These are phyloP conservation scores for Portevinia maculata DNA, from an alignment of 2,888 invertebrate species.

Conservation along the genomic window DNA sequence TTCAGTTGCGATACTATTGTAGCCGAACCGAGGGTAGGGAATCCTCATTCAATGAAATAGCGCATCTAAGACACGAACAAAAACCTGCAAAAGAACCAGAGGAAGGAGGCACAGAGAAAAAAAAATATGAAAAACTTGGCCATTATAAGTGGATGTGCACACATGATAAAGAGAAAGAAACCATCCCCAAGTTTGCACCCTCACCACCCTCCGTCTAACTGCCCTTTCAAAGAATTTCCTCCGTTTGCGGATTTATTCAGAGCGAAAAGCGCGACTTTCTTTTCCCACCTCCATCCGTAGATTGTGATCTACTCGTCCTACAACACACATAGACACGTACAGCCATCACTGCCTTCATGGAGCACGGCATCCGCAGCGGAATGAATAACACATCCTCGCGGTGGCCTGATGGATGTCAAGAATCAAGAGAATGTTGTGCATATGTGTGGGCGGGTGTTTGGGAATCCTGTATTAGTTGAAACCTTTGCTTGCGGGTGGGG, in stretches of 20 bases:
- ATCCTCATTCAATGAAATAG: constrained; percentile 50
- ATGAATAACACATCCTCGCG: constrained; percentile 70
- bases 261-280: constrained; percentile 71
- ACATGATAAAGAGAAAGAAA: constrained; percentile 71
- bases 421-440: constrained; percentile 51
- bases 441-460: constrained; percentile 27
- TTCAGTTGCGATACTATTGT: constrained; percentile 71
- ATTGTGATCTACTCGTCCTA: neutral
- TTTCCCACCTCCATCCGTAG: constrained; percentile 1
- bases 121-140: constrained; percentile 63
- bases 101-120: constrained; percentile 2
- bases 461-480: constrained; percentile 66
- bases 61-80: constrained; percentile 62
- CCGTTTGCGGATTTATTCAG: constrained; percentile 60
- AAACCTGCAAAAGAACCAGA: constrained; percentile 45
- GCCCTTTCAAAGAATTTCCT: constrained; percentile 72
- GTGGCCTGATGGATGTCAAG: constrained; percentile 68
- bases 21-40: constrained; percentile 13
- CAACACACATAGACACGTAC: neutral
- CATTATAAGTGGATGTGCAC: constrained; percentile 73
- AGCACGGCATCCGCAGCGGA: constrained; percentile 61
- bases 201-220: constrained; percentile 40
- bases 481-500: constrained; percentile 57
- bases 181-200: constrained; percentile 25
- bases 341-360: constrained; percentile 54